Base-by-base conservation (phyloP, 2,113 vertebrate genomes). In the Amia ocellicauda region DNA sequence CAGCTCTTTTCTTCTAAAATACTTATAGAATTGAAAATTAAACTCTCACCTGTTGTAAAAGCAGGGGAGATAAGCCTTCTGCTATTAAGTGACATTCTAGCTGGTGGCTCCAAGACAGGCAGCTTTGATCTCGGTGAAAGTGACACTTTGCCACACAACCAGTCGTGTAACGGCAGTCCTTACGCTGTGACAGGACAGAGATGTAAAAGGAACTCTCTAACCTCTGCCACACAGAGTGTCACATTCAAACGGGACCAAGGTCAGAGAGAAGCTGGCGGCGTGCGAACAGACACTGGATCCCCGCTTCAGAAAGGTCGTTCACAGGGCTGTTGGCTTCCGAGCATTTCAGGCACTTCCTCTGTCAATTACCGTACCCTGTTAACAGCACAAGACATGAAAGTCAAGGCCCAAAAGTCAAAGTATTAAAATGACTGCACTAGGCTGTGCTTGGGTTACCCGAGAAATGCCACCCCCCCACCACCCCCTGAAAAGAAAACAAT, bases 331-430 rank as follows among this genome's bases (percentile, higher is more conserved):
- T 71, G 40, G 63, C 76, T 26, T 43, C 42, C 75, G 79, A 87
- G 80, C 77, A 83, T 84, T 76, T 75, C 72, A 53, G 60, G 69
- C 76, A 83, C 82, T 85, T 88, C 84, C 84, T 82, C 72, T 78
- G 74, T 76, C 81, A 83, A 88, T 87, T 84, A 86, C 69, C 66
- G 63, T 73, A 80, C 83, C 84, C 86, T 83, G 80, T 82, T 85
- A 66, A 60, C 19, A 43, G 58, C 59, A 45, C 64, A 72, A 70
- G 66, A 68, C 61, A 68, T 72, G 77, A 79, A 80, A 80, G 70
- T 77, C 70, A 73, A 78, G 80, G 67, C 50, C 41, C 22, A 43
- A 36, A 11, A 36, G 11, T 5, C 31, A 36, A 36, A n/a, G n/a
- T n/a, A n/a, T n/a, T n/a, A n/a, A n/a, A n/a, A n/a, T n/a, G n/a